Evolutionary conservation across 2,797 vertebrate species (phyloP).

Genomic region (Chrysocyon brachyurus): DNA sequence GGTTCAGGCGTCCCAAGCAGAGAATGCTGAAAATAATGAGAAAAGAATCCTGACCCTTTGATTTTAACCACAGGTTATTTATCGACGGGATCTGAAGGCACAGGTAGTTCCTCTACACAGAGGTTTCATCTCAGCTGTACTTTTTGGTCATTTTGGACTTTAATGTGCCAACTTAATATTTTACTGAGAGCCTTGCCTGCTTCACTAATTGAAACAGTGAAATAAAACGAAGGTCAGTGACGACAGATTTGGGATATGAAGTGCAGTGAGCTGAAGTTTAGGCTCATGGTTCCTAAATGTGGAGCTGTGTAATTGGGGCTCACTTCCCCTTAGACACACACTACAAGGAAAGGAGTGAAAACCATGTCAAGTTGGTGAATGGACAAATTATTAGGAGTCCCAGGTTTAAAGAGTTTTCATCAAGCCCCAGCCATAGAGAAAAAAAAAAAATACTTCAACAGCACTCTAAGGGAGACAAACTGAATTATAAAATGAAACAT

Average conservation of each 20-base stretch:
- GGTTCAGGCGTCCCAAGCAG: background rate
- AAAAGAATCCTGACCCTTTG: background rate
- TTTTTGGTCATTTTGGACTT: background rate
- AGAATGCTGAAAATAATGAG: background rate
- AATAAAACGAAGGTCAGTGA: background rate
- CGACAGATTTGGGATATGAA: background rate
- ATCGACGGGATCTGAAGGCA: background rate
- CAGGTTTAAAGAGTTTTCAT: background rate
- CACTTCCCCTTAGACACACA: background rate
- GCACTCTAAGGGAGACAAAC: background rate
- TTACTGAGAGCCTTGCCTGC: background rate
- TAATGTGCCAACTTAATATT: background rate
- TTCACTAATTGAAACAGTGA: background rate
- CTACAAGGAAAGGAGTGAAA: background rate
- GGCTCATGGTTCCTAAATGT: background rate
- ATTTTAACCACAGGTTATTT: background rate
- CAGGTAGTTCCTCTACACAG: background rate
- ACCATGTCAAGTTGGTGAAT: background rate
- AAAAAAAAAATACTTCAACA: slow-evolving; percentile 19
- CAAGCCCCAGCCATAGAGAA: background rate
- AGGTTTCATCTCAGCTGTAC: background rate
- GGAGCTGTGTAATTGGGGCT: background rate
- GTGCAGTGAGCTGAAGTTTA: background rate
- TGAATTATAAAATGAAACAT: slow-evolving; percentile 43
- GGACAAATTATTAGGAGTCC: background rate